Conservation (phyloP, 2,113 vertebrate species). For the Lathamus discolor region DNA sequence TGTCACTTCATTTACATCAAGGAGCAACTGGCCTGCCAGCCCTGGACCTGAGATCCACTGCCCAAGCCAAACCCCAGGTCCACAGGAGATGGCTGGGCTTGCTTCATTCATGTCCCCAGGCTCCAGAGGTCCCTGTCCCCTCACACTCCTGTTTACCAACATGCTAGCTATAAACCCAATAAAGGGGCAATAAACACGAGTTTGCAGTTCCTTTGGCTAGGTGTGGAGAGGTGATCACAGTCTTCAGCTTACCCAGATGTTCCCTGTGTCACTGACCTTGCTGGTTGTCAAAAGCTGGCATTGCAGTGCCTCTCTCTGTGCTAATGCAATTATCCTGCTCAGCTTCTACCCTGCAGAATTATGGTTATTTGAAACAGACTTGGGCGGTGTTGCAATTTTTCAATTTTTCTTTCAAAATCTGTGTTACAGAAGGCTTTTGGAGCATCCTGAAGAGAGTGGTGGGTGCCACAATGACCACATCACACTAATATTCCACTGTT, state of each 20-base stretch:
- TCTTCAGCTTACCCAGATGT: not conserved
- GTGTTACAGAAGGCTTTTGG: not conserved
- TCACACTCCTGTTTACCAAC: not conserved
- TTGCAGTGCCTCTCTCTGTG: not conserved
- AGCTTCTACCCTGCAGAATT: not conserved
- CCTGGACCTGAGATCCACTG: not conserved
- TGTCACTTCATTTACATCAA: not conserved
- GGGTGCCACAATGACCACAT: not conserved
- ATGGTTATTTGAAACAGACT: not conserved
- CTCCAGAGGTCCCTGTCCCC: not conserved
- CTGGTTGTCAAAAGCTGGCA: not conserved
- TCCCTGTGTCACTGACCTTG: not conserved
- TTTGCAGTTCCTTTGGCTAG: not conserved
- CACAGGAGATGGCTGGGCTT: fast-evolving
- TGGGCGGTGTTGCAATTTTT: not conserved
- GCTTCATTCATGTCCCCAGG: not conserved
- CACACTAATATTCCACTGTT: not conserved
- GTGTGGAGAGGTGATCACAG: not conserved
- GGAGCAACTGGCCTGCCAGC: not conserved
- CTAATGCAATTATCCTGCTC: not conserved
- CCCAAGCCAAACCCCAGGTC: not conserved
- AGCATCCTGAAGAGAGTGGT: not conserved
- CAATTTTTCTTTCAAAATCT: not conserved
- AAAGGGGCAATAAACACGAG: not conserved
- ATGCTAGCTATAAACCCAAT: not conserved